Conservation (phyloP, 1,140 invertebrate species). For the Bombus superbus region DNA sequence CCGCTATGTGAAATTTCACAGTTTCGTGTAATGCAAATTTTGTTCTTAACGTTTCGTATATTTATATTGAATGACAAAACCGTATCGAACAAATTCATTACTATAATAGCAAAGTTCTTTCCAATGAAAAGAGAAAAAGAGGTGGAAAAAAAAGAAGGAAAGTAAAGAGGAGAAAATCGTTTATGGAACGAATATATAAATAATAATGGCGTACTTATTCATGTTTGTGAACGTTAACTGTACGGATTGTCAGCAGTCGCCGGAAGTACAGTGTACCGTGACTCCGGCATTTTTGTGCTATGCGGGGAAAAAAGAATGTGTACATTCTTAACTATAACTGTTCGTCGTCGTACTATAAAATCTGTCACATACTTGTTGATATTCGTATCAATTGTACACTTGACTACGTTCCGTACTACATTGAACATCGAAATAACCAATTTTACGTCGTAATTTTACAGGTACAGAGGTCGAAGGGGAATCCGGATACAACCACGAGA, state of each 20-base stretch:
- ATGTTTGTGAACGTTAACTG: neutral
- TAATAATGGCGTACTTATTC: neutral
- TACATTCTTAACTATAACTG: neutral
- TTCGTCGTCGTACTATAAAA: neutral
- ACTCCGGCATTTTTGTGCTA: conserved; percentile 73
- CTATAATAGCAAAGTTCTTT: too few relatives aligned
- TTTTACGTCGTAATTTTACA: conserved; percentile 23
- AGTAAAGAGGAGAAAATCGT: neutral
- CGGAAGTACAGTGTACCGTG: conserved; percentile 78
- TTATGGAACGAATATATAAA: neutral
- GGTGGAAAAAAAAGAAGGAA: neutral
- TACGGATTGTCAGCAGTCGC: conserved; percentile 56
- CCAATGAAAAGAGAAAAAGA: too few relatives aligned
- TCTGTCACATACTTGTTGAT: neutral
- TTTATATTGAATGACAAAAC: neutral
- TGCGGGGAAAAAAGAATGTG: conserved; percentile 4
- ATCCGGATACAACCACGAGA: neutral
- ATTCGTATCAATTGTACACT: neutral
- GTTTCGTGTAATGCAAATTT: neutral
- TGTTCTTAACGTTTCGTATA: neutral
- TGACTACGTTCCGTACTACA: too few relatives aligned
- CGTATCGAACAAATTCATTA: neutral
- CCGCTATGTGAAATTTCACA: neutral
- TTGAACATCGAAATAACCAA: neutral
- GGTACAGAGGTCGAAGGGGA: neutral